Conservation (phyloP, 2,888 invertebrate species). For the Altica lythri region DNA sequence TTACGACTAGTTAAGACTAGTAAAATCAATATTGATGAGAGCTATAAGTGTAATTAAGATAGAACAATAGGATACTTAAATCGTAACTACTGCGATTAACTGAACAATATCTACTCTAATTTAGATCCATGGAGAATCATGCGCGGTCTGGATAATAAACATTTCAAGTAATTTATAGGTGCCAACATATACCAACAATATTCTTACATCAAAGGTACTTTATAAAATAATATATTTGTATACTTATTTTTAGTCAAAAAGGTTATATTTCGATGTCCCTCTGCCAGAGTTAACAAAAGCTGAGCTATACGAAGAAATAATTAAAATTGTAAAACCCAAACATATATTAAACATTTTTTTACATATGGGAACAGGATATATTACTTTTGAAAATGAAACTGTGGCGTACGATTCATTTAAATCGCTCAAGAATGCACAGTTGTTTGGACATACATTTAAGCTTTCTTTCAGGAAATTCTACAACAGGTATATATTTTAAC, state of each 20-base stretch:
- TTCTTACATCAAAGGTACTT: too few species aligned
- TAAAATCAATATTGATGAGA: too few species aligned
- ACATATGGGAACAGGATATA: conserved; percentile 24
- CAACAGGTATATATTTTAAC: conserved; percentile 18
- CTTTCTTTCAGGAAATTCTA: conserved; percentile 28
- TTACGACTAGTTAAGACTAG: too few species aligned
- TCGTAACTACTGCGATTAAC: too few species aligned
- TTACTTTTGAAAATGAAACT: conserved; percentile 23
- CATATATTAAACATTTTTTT: conserved; percentile 28
- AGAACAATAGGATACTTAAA: too few species aligned
- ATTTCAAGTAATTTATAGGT: too few species aligned
- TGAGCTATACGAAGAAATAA: conserved; percentile 30
- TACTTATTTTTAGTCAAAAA: conserved; percentile 29
- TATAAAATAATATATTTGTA: too few species aligned
- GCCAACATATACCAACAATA: too few species aligned
- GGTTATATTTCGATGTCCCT: conserved; percentile 30
- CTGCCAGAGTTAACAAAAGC: conserved; percentile 26
- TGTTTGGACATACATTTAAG: conserved; percentile 21
- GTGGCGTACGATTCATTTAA: conserved; percentile 19
- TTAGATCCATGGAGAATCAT: too few species aligned
- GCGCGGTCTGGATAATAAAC: too few species aligned
- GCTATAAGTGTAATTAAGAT: too few species aligned
- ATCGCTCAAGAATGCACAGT: conserved; percentile 9
- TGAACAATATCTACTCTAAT: too few species aligned
- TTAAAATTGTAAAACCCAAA: conserved; percentile 13